Percentiles rank a stretch among this genome's conserved stretches.
Conservation (phyloP, 2,113 vertebrate genomes). For the Aegotheles bennettii region DNA sequence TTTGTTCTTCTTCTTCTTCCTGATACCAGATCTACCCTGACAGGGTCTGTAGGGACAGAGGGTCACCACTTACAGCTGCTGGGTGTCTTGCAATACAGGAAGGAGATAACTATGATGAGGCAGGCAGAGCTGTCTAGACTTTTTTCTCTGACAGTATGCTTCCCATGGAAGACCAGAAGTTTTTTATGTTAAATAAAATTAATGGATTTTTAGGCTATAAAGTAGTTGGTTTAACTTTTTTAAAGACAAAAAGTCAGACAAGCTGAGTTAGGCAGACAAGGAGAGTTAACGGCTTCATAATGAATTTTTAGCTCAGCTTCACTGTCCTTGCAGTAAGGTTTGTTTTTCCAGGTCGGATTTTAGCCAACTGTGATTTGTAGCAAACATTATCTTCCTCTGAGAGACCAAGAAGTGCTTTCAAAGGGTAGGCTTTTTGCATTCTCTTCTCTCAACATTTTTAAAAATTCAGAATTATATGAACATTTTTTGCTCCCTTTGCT, state of each 20-base stretch:
- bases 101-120: background rate
- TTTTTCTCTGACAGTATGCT: background rate
- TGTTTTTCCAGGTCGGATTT: background rate
- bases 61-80: background rate
- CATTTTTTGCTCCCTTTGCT: background rate
- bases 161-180: background rate
- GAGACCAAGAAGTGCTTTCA: background rate
- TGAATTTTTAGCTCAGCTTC: rapidly evolving
- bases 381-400: background rate
- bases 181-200: background rate
- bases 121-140: background rate
- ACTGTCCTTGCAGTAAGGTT: background rate
- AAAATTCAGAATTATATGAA: background rate
- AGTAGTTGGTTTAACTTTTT: background rate
- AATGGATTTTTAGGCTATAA: background rate
- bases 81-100: background rate
- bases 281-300: background rate
- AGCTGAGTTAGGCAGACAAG: background rate
- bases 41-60: background rate
- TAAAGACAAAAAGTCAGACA: background rate
- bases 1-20: background rate
- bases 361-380: background rate
- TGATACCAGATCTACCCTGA: background rate
- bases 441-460: background rate
- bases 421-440: background rate